These are phyloP conservation scores for Hystrix cristata DNA, from an alignment of 2,113 vertebrate species.

Conservation along the genomic window DNA sequence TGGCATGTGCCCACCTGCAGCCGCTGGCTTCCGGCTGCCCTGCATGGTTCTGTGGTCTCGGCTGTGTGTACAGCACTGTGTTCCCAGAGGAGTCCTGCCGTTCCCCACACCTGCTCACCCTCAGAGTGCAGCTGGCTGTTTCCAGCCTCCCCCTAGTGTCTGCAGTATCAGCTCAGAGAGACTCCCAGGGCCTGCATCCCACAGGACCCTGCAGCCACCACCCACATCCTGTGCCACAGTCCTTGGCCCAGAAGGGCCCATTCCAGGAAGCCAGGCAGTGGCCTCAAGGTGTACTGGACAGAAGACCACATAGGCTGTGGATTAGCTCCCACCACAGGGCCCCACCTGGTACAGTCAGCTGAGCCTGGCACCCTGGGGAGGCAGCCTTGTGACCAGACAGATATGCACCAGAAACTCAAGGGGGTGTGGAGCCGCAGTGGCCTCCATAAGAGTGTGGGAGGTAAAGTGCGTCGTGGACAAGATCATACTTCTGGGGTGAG, in stretches of 20 bases:
- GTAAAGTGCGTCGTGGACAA: background rate
- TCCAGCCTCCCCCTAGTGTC: too few relatives aligned
- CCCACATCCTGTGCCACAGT: background rate
- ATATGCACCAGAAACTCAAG: background rate
- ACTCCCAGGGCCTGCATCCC: background rate
- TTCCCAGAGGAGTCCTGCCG: conserved; percentile 82
- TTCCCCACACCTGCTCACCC: conserved; percentile 81
- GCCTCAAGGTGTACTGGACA: background rate
- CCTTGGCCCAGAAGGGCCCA: background rate
- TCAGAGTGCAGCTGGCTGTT: conserved; percentile 78
- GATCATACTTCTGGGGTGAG: background rate
- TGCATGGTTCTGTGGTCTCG: conserved; percentile 61
- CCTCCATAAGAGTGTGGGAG: background rate
- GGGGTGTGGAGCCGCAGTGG: background rate
- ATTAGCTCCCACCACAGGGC: background rate
- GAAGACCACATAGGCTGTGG: background rate
- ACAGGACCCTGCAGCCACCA: background rate
- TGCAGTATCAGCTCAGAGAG: background rate
- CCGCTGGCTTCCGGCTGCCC: conserved; percentile 70
- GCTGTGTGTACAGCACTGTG: conserved; percentile 43
- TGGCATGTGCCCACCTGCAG: conserved; percentile 48
- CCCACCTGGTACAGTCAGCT: background rate
- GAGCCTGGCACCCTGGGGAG: too few relatives aligned
- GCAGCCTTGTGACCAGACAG: too few relatives aligned
- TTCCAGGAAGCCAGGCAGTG: background rate